These are phyloP conservation scores for Belgica antarctica DNA, from an alignment of 2,888 invertebrate species.

Conservation along the genomic window DNA sequence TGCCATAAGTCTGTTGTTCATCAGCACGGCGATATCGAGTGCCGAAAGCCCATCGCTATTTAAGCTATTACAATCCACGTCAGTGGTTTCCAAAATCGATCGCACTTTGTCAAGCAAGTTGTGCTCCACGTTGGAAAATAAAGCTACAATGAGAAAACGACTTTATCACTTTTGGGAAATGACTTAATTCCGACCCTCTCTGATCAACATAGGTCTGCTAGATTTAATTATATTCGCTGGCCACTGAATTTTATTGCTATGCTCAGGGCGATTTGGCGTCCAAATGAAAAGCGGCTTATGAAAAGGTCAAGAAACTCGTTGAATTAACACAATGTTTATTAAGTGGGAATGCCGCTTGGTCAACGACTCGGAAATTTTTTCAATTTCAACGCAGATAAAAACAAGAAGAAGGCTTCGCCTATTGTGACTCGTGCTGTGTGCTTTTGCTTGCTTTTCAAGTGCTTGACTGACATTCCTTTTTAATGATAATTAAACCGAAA, in stretches of 20 bases:
- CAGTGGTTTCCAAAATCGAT: constrained; percentile 86
- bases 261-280: neutral
- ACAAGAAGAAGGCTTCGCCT: too few species aligned
- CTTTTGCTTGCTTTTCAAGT: too few species aligned
- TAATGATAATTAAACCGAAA: too few species aligned
- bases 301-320: constrained; percentile 10
- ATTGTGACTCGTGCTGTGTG: too few species aligned
- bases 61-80: constrained; percentile 84
- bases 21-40: constrained; percentile 88
- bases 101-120: constrained; percentile 90
- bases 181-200: neutral
- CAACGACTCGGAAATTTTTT: neutral
- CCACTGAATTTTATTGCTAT: constrained; percentile 4
- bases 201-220: too few species aligned
- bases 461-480: too few species aligned
- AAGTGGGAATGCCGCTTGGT: neutral
- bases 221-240: constrained; percentile 42
- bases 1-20: constrained; percentile 82
- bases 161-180: constrained; percentile 25
- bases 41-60: constrained; percentile 87
- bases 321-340: neutral
- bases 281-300: neutral
- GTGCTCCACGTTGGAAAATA: constrained; percentile 94
- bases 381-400: too few species aligned
- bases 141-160: constrained; percentile 64